phyloP scores from a whole-genome alignment of 2,113 vertebrate genomes.

The Butorides virescens region DNA sequence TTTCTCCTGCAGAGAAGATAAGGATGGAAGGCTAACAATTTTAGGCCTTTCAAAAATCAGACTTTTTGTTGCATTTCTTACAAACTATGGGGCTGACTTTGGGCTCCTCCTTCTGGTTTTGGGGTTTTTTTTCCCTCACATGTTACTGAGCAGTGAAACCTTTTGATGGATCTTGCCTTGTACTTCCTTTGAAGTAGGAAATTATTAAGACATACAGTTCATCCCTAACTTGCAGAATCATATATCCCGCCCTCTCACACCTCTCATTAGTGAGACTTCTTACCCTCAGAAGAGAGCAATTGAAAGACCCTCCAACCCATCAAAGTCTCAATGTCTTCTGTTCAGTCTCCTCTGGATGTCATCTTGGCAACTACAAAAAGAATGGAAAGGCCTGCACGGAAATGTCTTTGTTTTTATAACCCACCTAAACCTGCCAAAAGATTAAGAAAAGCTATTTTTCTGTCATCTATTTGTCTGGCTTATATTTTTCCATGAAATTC shows the following conservation, averaged over 20 bases:
- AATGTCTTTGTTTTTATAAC: not conserved
- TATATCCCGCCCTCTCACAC: not conserved
- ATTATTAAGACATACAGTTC: not conserved
- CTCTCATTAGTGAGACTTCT: not conserved
- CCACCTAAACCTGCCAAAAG: not conserved
- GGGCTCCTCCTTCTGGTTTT: not conserved
- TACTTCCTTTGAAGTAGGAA: not conserved
- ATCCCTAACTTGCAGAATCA: not conserved
- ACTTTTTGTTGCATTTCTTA: not conserved
- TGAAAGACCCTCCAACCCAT: not conserved
- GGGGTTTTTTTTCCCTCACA: accelerated
- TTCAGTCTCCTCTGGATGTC: not conserved
- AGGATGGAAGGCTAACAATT: not conserved
- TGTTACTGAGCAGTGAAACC: not conserved
- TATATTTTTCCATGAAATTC: not conserved
- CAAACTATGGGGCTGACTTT: not conserved
- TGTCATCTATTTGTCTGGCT: not conserved
- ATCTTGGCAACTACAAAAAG: not conserved
- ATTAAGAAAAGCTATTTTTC: not conserved
- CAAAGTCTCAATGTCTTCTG: not conserved
- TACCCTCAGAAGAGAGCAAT: not conserved
- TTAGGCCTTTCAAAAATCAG: not conserved
- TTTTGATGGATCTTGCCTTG: not conserved
- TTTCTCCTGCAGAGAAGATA: not conserved
- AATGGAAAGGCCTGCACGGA: not conserved